These are phyloP conservation scores for Alcedo quadribrachys DNA, from an alignment of 2,797 vertebrate species.

Conservation along the genomic window DNA sequence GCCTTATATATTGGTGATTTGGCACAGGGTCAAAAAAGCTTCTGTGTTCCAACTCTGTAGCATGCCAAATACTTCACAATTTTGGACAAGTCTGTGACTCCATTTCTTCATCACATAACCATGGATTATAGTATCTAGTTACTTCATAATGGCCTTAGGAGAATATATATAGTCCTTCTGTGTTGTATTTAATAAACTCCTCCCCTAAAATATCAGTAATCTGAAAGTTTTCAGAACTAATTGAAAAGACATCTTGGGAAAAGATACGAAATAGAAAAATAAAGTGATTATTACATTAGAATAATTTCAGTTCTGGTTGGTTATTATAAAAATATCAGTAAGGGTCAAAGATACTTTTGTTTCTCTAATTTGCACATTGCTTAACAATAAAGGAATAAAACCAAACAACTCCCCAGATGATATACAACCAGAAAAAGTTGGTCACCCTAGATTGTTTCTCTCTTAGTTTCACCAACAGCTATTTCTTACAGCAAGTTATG, in stretches of 20 bases:
- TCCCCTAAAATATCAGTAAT: neutral
- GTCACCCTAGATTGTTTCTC: neutral
- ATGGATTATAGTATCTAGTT: constrained; percentile 12
- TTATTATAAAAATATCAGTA: neutral
- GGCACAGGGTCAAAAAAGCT: neutral
- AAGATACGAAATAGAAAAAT: neutral
- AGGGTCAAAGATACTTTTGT: neutral
- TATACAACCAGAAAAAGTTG: neutral
- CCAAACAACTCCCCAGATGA: neutral
- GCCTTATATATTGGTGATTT: neutral
- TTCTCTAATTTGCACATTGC: neutral
- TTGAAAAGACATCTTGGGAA: neutral
- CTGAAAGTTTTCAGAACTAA: neutral
- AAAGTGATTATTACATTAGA: neutral
- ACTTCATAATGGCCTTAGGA: neutral
- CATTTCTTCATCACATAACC: constrained; percentile 4
- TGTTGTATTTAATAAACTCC: neutral
- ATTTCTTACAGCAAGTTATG: neutral
- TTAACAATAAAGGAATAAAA: neutral
- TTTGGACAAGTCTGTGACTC: constrained; percentile 1
- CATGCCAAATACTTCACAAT: neutral
- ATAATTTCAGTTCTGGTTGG: neutral
- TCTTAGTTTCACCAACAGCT: neutral
- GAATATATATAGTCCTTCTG: neutral
- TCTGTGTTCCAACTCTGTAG: neutral